Evolutionary conservation across 2,113 vertebrate species (phyloP).

Genomic region (Smithornis capensis): DNA sequence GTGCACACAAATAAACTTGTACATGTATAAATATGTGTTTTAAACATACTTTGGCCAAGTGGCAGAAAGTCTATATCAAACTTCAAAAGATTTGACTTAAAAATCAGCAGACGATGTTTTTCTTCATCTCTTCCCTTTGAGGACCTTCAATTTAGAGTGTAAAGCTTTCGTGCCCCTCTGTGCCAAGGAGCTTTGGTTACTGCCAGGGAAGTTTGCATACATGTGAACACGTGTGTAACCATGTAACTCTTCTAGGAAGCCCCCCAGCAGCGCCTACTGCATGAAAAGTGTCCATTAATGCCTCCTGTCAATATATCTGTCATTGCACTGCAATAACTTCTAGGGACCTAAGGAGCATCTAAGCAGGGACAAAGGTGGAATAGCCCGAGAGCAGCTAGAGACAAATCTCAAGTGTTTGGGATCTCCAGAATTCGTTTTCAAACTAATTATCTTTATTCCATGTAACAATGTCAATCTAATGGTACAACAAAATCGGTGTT

Average conservation of each 20-base stretch:
- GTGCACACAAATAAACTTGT: neutral
- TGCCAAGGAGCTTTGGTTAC: neutral
- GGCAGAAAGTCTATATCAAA: neutral
- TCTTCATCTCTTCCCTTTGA: neutral
- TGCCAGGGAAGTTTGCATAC: neutral
- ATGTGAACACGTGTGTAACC: neutral
- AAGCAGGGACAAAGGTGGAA: neutral
- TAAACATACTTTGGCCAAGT: neutral
- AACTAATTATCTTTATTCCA: neutral
- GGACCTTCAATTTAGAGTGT: neutral
- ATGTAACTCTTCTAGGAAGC: neutral
- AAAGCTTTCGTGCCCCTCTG: neutral
- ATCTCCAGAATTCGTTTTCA: neutral
- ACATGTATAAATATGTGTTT: neutral
- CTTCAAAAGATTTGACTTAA: neutral
- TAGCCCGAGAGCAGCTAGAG: neutral
- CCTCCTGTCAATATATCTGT: neutral
- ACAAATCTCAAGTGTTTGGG: neutral
- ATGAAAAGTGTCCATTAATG: neutral
- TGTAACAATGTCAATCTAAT: neutral
- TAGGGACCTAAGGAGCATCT: neutral
- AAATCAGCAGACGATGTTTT: neutral
- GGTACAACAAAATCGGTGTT: neutral
- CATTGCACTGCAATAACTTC: neutral
- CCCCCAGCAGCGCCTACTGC: neutral